Evolutionary conservation across 1,140 invertebrate species (phyloP), one percentile per base, ranked within the genome.

Genomic region (Cherax destructor): DNA sequence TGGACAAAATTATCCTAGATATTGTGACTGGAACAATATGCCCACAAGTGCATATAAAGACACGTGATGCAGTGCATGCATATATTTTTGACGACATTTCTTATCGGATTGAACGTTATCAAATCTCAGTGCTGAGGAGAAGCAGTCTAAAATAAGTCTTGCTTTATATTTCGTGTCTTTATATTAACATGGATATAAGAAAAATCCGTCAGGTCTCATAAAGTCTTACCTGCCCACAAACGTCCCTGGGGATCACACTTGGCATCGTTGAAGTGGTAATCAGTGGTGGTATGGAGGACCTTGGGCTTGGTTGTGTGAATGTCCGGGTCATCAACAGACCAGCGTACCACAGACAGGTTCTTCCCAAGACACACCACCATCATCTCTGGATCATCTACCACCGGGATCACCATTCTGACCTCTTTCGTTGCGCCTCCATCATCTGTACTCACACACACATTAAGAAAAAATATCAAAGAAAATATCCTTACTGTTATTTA

Each of bases 231-330:
- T 80, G 94, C 93, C 94, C 94, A 95, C 7, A 95, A 88, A 16
- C 95, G 86, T 6, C 95, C 95, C 16, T 61, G 92, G 4, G 93
- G 86, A 91, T 95, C 95, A 93, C 94, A 95, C 92, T 95, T 95
- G 10, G 93, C 95, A 92, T 95, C 94, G 92, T 95, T 95, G 56
- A 92, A 86, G 47, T 92, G 90, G 13, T 77, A 18, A n/a, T 94
- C 94, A 18, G 94, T 93, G 41, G 94, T 92, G 10, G 65, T 84
- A 18, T 92, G 93, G 56, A 78, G 88, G 59, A 76, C 92, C 69
- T 47, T 74, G 3, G 83, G 56, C n/a, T 59, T 81, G 49, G 59
- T 49, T 2, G 86, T 78, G 56, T 77, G 52, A 4, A 18, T 18
- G 59, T 90, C 87, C 9, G 87, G 61, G 61, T 80, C 87, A 47